Evolutionary conservation across 1,140 invertebrate species (phyloP).

Genomic region (Caenorhabditis tropicalis): DNA sequence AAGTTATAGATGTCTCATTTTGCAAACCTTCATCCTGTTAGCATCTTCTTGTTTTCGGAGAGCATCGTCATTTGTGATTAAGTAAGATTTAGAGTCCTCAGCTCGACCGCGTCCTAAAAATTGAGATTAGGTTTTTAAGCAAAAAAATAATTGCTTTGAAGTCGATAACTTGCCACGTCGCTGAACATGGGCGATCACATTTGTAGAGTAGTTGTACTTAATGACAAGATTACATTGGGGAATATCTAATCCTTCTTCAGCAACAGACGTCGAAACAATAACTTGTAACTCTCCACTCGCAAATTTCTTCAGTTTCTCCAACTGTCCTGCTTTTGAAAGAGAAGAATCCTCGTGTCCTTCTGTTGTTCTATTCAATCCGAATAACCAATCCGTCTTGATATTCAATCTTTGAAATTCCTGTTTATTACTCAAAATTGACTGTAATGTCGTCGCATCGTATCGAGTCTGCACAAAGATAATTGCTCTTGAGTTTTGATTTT

Average conservation of each 20-base stretch:
- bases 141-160: background rate
- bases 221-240: slow-evolving; percentile 72
- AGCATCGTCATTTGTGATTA: slow-evolving; percentile 37
- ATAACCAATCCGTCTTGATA: background rate
- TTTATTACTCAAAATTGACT: background rate
- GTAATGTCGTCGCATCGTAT: background rate
- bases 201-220: slow-evolving; percentile 72
- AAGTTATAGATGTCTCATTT: background rate
- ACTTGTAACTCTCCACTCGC: slow-evolving; percentile 10
- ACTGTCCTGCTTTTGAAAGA: background rate
- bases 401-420: background rate
- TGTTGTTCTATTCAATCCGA: background rate
- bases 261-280: slow-evolving; percentile 69
- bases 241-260: slow-evolving; percentile 73
- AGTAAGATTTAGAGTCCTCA: background rate
- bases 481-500: background rate
- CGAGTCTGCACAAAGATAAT: slow-evolving; percentile 34
- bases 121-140: background rate
- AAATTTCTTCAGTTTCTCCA: slow-evolving; percentile 10
- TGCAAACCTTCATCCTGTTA: slow-evolving; percentile 35
- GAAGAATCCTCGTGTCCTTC: background rate
- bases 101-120: slow-evolving; percentile 48
- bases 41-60: slow-evolving; percentile 43
- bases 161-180: slow-evolving; percentile 64
- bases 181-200: slow-evolving; percentile 73